Percentiles rank a stretch among this genome's conserved stretches.
phyloP scores from a whole-genome alignment of 92 coral and sea anemone species.

The Actinernus sp. region DNA sequence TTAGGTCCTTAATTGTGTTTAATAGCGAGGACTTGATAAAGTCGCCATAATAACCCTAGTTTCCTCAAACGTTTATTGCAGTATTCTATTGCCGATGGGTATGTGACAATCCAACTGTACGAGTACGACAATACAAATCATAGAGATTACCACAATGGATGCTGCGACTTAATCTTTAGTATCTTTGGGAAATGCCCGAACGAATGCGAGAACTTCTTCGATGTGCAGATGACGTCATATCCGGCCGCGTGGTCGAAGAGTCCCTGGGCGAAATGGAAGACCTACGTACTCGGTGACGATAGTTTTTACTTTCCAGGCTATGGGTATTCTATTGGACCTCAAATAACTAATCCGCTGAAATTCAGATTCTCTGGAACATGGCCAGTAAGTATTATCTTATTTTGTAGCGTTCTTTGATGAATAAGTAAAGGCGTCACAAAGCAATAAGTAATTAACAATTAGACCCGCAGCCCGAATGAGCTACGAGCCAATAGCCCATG shows the following conservation, averaged over 20 bases:
- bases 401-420: neutral
- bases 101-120: slow-evolving; percentile 72
- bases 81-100: slow-evolving; percentile 69
- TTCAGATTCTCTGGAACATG: slow-evolving; percentile 77
- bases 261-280: slow-evolving; percentile 56
- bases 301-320: slow-evolving; percentile 70
- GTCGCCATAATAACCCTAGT: no score
- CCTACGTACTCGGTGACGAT: slow-evolving; percentile 74
- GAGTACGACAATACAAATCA: slow-evolving; percentile 74
- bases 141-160: slow-evolving; percentile 68
- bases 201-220: slow-evolving; percentile 84
- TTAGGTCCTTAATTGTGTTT: no score
- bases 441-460: no score
- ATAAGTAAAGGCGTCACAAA: neutral
- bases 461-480: no score
- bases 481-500: no score
- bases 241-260: slow-evolving; percentile 49
- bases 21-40: no score
- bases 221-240: slow-evolving; percentile 52
- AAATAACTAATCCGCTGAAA: slow-evolving; percentile 73
- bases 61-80: no score
- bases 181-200: slow-evolving; percentile 65
- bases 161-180: slow-evolving; percentile 71
- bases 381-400: slow-evolving; percentile 66
- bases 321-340: slow-evolving; percentile 65